Base-by-base conservation (phyloP, 2,113 vertebrate species). In the Pterocles orientalis region DNA sequence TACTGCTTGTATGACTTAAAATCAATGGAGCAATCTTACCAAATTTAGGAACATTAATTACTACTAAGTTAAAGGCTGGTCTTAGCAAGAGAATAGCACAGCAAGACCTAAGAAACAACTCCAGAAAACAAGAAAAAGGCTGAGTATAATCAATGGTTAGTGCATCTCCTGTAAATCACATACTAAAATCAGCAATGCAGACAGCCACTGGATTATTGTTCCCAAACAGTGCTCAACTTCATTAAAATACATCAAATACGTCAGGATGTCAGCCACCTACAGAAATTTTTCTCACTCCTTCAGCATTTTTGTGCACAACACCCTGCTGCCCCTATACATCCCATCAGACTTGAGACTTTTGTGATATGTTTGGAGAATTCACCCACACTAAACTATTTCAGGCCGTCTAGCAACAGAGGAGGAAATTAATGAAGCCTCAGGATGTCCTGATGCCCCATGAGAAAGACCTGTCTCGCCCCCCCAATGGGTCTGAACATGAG, bases 231-330 rank as follows among this genome's bases (percentile, higher is more conserved):
- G 16, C 45, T 61, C 70, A 50, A 8, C 48, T 54, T 71, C 70
- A 84, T 41, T 60, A 84, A 90, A 94, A 90, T n/a, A 51, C 64
- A 50, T 24, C 29, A 47, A 88, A 28, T 12, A 48, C 41, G 24
- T 36, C 48, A 92, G 85, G 72, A 95, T 72, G 66, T 71, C 45
- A 85, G 88, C 88, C 94, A 89, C 88, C 88, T 95, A 90, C 94
- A 86, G 86, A 94, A 95, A 85, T 69, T 48, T 77, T 93, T 62
- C 77, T 75, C 78, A 90, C 61, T 93, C 92, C 92, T 88, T 93
- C 95, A 70, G 82, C 94, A 86, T 95, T 90, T 79, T 77, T 61
- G 54, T 24, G 71, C 36, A n/a, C 50, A 65, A 79, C 84, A 71
- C 53, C 29, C 93, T 33, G 24, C 54, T 92, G 57, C 54, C 58